Evolutionary conservation across 2,797 vertebrate genomes (phyloP), one percentile per base, ranked within the genome.

Genomic region (Staurois parvus): DNA sequence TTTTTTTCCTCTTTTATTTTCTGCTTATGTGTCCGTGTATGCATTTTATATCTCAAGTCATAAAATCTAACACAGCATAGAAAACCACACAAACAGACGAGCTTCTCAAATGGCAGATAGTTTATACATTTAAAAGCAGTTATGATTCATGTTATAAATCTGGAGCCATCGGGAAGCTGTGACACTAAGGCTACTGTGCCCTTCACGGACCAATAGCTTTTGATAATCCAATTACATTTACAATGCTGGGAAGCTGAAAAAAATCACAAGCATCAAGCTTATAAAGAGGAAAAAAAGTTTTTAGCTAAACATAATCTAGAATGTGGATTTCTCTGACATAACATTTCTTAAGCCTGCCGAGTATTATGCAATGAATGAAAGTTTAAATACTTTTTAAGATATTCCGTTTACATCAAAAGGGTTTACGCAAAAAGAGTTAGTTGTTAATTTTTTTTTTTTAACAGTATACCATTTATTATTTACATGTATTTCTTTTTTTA

Each of bases 201-300:
- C 94, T 96, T 97, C 96, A 96, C 93, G 94, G 94, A 91, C 92
- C 91, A 93, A 93, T 93, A 89, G 89, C 91, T 96, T 91, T 92
- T 93, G 92, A 95, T 95, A 94, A 94, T 93, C 89, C 94, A 92
- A 91, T 95, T 96, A 94, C 91, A 92, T 91, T 91, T 93, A 89
- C 90, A 89, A 90, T 86, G 81, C 91, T 91, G 85, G 89, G 88
- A 84, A 90, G 91, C 91, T 90, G 91, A 88, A 89, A 87, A 56
- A 59, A 81, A 91, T 89, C 85, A 66, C 52, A 82, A 87, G 83
- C 89, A 64, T 6, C 37, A 30, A 80, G 37, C 79, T 79, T 87
- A 87, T 83, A 87, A 83, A n/a, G 80, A 59, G 28, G 11, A 66
- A 66, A 84, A 84, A 72, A 84, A 88, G 73, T 70, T 85, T 88